phyloP scores from a whole-genome alignment of 1,140 invertebrate species.

The Philotrypesis tridentata region DNA sequence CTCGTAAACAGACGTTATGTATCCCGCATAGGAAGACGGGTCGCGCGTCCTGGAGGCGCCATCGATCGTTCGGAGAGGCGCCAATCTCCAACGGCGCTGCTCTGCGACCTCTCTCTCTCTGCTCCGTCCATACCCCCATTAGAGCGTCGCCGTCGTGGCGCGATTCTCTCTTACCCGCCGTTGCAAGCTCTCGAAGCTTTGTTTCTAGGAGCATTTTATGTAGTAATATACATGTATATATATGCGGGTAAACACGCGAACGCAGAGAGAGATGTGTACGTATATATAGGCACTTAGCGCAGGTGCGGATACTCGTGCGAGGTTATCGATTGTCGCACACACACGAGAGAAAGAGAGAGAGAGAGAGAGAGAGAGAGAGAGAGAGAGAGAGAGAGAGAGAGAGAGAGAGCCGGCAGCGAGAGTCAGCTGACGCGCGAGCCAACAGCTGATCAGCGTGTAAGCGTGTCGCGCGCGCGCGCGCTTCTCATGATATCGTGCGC shows the following conservation, averaged over 20 bases:
- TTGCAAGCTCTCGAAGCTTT: neutral
- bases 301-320: neutral
- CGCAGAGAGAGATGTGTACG: neutral
- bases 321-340: slow-evolving; percentile 32
- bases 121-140: neutral
- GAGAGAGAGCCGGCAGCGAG: neutral
- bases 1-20: neutral
- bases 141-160: slow-evolving; percentile 26
- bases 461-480: too few species aligned
- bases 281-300: neutral
- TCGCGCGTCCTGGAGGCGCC: slow-evolving; percentile 50
- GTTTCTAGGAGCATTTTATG: too few species aligned
- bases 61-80: slow-evolving; percentile 42
- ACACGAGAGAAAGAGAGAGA: slow-evolving; percentile 12
- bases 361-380: slow-evolving; percentile 14
- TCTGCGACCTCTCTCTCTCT: neutral
- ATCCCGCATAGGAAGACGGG: neutral
- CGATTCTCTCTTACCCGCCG: neutral
- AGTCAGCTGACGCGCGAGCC: slow-evolving; percentile 41
- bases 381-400: slow-evolving; percentile 15
- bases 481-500: neutral
- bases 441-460: slow-evolving; percentile 36
- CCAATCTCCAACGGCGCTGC: neutral
- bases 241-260: neutral
- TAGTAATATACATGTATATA: neutral